These are phyloP conservation scores for Gavia stellata DNA, from an alignment of 2,113 vertebrate genomes.

Conservation along the genomic window DNA sequence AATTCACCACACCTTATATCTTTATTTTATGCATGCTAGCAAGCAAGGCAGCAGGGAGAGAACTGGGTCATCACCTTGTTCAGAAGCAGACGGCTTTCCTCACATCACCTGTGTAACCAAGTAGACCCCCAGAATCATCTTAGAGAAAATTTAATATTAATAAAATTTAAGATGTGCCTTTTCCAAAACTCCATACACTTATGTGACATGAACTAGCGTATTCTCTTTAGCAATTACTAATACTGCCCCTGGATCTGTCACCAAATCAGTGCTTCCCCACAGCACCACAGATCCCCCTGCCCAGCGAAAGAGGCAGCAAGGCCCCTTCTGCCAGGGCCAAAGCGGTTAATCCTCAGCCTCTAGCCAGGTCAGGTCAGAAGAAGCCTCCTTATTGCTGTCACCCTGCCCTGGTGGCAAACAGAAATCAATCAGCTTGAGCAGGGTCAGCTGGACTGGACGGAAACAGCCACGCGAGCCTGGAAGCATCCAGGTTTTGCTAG, in stretches of 20 bases:
- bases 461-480: background rate
- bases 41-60: background rate
- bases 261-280: background rate
- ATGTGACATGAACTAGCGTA: background rate
- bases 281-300: rapidly evolving
- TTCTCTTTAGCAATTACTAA: background rate
- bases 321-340: background rate
- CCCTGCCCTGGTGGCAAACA: background rate
- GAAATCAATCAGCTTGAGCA: background rate
- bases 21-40: background rate
- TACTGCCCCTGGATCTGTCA: background rate
- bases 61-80: background rate
- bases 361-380: background rate
- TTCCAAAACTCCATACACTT: background rate
- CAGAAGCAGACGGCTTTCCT: background rate
- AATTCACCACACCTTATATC: background rate
- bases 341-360: background rate
- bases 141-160: background rate
- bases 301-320: background rate
- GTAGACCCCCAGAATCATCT: background rate
- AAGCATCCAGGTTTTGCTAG: background rate
- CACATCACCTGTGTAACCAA: background rate
- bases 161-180: background rate
- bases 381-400: background rate
- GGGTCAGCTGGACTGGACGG: background rate